These are phyloP conservation scores for Solenopsis invicta DNA, from an alignment of 1,140 invertebrate species.

Conservation along the genomic window DNA sequence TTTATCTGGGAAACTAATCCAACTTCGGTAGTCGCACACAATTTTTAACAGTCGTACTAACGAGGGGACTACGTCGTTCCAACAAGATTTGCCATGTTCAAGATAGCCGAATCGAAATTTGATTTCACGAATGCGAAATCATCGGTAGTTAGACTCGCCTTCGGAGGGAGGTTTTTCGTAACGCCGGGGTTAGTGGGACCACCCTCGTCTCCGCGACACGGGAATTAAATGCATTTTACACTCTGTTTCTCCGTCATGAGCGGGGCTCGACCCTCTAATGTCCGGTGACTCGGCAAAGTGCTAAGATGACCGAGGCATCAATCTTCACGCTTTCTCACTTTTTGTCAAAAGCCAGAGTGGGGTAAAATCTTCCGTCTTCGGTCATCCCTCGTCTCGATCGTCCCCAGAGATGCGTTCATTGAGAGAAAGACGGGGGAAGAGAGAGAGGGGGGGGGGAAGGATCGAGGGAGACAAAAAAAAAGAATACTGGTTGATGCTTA, in stretches of 20 bases:
- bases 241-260: slow-evolving; percentile 73
- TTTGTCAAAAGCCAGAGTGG: slow-evolving; percentile 71
- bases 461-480: slow-evolving; percentile 20
- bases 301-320: slow-evolving; percentile 80
- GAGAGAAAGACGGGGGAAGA: not conserved
- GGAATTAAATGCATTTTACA: slow-evolving; percentile 82
- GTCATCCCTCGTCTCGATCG: not conserved
- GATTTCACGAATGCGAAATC: slow-evolving; percentile 69
- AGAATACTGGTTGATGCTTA: slow-evolving; percentile 51
- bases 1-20: not conserved
- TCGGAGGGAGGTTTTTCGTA: slow-evolving; percentile 61
- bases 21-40: not conserved
- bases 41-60: slow-evolving; percentile 8
- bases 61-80: not conserved
- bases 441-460: not conserved
- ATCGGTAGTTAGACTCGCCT: slow-evolving; percentile 44
- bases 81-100: slow-evolving; percentile 16
- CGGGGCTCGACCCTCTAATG: slow-evolving; percentile 75
- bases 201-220: slow-evolving; percentile 70
- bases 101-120: slow-evolving; percentile 60
- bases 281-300: slow-evolving; percentile 81
- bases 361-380: slow-evolving; percentile 64
- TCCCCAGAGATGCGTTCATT: slow-evolving; percentile 1
- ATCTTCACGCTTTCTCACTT: slow-evolving; percentile 79
- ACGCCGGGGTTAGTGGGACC: slow-evolving; percentile 13